Evolutionary conservation across 2,113 vertebrate genomes (phyloP).

Genomic region (Dipodomys stephensi): DNA sequence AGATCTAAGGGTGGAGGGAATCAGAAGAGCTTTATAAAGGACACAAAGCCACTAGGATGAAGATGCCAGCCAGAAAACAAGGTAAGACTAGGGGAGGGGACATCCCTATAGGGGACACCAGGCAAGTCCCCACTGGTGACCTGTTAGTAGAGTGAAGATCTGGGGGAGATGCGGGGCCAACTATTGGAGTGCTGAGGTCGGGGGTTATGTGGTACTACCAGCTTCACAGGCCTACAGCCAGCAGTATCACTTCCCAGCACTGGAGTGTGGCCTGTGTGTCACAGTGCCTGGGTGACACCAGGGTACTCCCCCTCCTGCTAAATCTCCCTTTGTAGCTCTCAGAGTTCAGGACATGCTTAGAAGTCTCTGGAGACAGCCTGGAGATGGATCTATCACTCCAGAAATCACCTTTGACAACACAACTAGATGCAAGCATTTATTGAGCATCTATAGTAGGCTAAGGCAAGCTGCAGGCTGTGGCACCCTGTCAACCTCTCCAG

Average conservation of each 20-base stretch:
- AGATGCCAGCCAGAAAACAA: neutral
- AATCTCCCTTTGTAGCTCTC: neutral
- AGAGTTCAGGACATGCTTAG: neutral
- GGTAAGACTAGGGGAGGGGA: too few relatives aligned
- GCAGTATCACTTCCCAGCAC: slow-evolving; percentile 73
- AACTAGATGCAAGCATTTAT: slow-evolving; percentile 52
- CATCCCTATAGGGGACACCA: neutral
- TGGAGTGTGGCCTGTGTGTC: slow-evolving; percentile 26
- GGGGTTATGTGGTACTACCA: neutral
- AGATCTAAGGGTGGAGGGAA: neutral
- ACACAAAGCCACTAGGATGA: neutral
- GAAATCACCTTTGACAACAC: neutral
- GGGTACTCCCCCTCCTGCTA: neutral
- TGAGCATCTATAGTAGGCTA: neutral
- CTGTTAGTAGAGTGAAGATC: neutral
- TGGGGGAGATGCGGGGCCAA: neutral
- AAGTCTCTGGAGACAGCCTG: neutral
- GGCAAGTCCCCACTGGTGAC: neutral
- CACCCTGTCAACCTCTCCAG: too few relatives aligned
- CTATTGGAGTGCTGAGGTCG: too few relatives aligned
- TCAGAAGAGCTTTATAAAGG: neutral
- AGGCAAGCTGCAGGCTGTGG: neutral
- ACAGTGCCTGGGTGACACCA: too few relatives aligned
- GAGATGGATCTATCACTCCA: neutral
- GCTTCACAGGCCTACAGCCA: neutral